Evolutionary conservation across 2,888 invertebrate species (phyloP), one percentile per base, ranked within the genome.

Genomic region (Luperina testacea): DNA sequence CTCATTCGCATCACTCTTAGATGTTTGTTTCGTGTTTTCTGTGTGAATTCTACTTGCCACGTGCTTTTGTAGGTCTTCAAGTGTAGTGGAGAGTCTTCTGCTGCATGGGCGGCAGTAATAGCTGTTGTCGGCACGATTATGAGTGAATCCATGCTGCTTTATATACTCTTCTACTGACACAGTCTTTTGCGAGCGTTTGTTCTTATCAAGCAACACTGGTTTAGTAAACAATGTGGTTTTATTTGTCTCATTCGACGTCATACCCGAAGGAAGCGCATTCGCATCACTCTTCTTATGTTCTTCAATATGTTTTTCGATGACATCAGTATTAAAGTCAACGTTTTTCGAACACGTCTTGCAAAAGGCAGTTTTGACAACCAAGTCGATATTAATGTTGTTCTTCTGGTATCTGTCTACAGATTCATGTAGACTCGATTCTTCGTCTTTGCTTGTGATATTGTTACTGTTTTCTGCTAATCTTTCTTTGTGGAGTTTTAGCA

Each of bases 261-360:
- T 76, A 0, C 86, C 86, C 6, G 76, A 73, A 61, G 38, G 20
- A 1, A 82, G n/a, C n/a, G n/a, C n/a, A n/a, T n/a, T n/a, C n/a
- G n/a, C n/a, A n/a, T n/a, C n/a, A n/a, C 24, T 27, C 20, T 69
- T 78, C 15, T 70, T 69, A 67, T 85, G 84, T 13, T 80, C 76
- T 24, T 80, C 72, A 53, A 85, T 85, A 42, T 85, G 84, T 48
- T 67, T 75, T 0, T 82, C 80, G 11, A 85, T 82, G 38, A 85
- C 76, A 15, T 42, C 11, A 32, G 61, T 76, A 67, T 72, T 67
- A 59, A 82, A 85, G 17, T 82, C 85, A 38, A 85, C 69, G 59
- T 72, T 70, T 53, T 76, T 77, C 0, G 72, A 75, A 80, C 84
- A 85, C 24, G 72, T 80, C 63, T 85, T 85, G 27, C 84, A 85